These are phyloP conservation scores for Sphenopsis melanotis DNA, from an alignment of 2,797 vertebrate species.

Conservation along the genomic window DNA sequence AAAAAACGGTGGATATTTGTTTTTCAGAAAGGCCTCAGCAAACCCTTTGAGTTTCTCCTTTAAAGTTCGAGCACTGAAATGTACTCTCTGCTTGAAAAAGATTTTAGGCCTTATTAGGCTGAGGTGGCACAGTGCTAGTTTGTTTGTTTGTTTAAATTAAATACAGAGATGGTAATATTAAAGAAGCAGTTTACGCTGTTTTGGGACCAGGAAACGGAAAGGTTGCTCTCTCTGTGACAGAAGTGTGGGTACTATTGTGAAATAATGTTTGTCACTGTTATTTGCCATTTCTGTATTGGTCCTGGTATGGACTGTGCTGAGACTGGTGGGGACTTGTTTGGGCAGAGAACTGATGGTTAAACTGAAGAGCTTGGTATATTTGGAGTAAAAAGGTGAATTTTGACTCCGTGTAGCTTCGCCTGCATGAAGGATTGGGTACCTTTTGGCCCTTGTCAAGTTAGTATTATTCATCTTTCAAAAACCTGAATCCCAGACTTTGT, in stretches of 20 bases:
- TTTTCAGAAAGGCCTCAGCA: neutral
- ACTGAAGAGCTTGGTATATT: neutral
- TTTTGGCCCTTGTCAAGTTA: neutral
- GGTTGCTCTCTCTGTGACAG: fast-evolving
- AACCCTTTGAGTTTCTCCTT: neutral
- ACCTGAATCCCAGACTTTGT: neutral
- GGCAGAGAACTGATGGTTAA: neutral
- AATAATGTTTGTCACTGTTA: neutral
- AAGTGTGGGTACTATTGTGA: neutral
- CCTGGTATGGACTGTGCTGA: too few species aligned
- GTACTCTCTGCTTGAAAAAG: neutral
- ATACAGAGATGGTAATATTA: neutral
- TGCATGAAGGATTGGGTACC: fast-evolving
- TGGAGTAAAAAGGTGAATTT: neutral
- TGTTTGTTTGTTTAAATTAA: neutral
- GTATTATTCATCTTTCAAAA: neutral
- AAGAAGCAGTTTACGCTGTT: neutral
- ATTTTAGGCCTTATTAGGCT: neutral
- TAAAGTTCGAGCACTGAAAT: neutral
- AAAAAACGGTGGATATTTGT: neutral
- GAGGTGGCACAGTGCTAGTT: neutral
- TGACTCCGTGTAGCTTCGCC: neutral
- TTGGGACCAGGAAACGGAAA: neutral
- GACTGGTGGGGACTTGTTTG: neutral
- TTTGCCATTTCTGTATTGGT: neutral